phyloP scores from a whole-genome alignment of 2,113 vertebrate genomes.

The Brachionichthys hirsutus region DNA sequence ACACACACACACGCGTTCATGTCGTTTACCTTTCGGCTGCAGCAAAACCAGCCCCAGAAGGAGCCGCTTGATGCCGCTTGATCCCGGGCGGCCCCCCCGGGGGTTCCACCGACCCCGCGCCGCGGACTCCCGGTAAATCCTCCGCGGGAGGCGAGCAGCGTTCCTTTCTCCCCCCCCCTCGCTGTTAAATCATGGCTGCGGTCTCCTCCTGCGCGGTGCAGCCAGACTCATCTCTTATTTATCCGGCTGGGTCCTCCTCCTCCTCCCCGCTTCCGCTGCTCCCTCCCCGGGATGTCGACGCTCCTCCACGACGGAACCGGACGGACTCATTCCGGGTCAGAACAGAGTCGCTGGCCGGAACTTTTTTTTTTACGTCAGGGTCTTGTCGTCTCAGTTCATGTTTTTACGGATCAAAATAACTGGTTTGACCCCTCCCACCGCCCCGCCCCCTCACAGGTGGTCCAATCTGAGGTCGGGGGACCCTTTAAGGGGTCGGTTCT shows the following conservation, averaged over 20 bases:
- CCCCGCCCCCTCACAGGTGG: neutral
- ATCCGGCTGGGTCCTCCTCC: slow-evolving; percentile 26
- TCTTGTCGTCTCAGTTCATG: slow-evolving; percentile 9
- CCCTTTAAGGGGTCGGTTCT: neutral
- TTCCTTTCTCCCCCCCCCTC: neutral
- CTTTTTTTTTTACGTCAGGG: neutral
- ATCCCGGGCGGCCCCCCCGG: slow-evolving; percentile 46
- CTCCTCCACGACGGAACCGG: neutral
- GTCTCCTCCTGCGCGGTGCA: neutral
- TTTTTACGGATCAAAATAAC: slow-evolving; percentile 28
- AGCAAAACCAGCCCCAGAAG: neutral
- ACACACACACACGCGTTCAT: too few species aligned
- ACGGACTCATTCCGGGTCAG: too few species aligned
- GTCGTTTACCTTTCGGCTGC: neutral
- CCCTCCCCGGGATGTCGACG: neutral
- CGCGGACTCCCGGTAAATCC: slow-evolving; percentile 20
- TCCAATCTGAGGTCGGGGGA: slow-evolving; percentile 4
- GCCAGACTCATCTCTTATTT: slow-evolving; percentile 67
- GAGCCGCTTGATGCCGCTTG: slow-evolving; percentile 19
- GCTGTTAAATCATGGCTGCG: neutral
- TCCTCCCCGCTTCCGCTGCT: neutral
- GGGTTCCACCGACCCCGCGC: slow-evolving; percentile 20
- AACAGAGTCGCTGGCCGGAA: neutral
- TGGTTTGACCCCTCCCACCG: slow-evolving; percentile 24
- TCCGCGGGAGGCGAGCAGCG: neutral